Conservation (phyloP, 2,888 invertebrate species). For the Rutpela maculata region DNA sequence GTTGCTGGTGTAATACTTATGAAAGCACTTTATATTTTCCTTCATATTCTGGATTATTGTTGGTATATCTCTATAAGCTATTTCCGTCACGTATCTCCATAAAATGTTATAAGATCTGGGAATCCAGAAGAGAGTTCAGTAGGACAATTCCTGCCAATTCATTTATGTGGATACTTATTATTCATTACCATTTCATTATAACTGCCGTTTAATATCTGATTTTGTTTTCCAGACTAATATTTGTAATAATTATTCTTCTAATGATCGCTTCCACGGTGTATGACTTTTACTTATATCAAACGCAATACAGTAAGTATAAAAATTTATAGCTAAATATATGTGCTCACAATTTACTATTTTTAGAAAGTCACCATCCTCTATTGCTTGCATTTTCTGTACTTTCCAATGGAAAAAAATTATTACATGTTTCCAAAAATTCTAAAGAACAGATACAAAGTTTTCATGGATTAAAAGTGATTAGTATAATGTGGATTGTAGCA, state of each 20-base stretch:
- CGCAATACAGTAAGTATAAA: conserved; percentile 52
- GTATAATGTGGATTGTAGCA: conserved; percentile 67
- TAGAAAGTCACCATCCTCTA: conserved; percentile 56
- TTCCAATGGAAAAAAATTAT: conserved; percentile 63
- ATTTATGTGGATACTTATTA: too few species aligned
- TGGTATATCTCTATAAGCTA: too few species aligned
- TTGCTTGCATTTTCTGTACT: conserved; percentile 62
- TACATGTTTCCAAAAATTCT: conserved; percentile 55
- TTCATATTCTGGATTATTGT: too few species aligned
- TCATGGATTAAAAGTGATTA: conserved; percentile 64
- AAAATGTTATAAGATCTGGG: too few species aligned
- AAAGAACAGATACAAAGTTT: conserved; percentile 64
- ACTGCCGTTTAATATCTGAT: not conserved
- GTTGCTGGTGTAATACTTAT: too few species aligned
- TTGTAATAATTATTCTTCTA: conserved; percentile 40
- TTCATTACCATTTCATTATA: too few species aligned
- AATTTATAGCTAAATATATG: not conserved
- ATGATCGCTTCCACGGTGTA: conserved; percentile 57
- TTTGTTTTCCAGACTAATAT: conserved; percentile 54
- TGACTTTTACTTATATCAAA: conserved; percentile 53
- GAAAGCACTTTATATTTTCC: too few species aligned
- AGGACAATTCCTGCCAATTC: too few species aligned
- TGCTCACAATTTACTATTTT: conserved; percentile 27
- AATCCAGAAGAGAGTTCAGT: too few species aligned
- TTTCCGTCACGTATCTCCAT: too few species aligned